Evolutionary conservation across 2,113 vertebrate genomes (phyloP).

Genomic region (Uria aalge): DNA sequence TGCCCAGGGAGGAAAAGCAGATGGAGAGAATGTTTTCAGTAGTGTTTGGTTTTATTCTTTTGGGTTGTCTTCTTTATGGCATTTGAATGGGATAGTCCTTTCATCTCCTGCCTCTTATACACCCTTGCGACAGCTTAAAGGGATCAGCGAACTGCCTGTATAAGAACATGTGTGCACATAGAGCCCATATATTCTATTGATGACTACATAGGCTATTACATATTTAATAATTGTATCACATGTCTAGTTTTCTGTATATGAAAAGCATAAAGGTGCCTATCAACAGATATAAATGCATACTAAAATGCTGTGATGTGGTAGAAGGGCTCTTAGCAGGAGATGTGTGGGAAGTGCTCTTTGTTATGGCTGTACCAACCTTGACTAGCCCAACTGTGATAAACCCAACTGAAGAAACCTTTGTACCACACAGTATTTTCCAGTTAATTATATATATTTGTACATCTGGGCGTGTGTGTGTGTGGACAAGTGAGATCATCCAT

Average conservation of each 20-base stretch:
- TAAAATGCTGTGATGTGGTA: slow-evolving; percentile 31
- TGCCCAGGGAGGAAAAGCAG: not conserved
- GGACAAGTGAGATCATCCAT: slow-evolving; percentile 63
- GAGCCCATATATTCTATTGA: not conserved
- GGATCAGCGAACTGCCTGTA: not conserved
- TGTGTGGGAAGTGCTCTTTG: slow-evolving; percentile 35
- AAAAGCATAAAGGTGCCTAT: not conserved
- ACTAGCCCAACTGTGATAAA: not conserved
- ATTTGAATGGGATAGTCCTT: not conserved
- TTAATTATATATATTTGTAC: slow-evolving; percentile 61
- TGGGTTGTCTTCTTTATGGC: not conserved
- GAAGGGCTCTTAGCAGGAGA: slow-evolving; percentile 2
- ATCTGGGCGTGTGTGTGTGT: slow-evolving; percentile 22
- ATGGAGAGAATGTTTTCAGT: not conserved
- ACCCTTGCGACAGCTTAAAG: not conserved
- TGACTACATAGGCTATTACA: not conserved
- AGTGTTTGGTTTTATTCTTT: not conserved
- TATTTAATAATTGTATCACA: not conserved
- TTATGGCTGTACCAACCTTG: slow-evolving; percentile 7
- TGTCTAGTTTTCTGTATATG: not conserved
- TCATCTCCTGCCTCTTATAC: not conserved
- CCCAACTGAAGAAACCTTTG: slow-evolving; percentile 42
- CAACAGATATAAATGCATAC: slow-evolving; percentile 12
- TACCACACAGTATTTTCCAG: slow-evolving; percentile 42
- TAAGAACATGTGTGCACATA: not conserved